A percentile compares a stretch with the other conserved stretches of the same genome.
These are phyloP conservation scores for Cairina moschata DNA, from an alignment of 2,113 vertebrate species.

Conservation along the genomic window DNA sequence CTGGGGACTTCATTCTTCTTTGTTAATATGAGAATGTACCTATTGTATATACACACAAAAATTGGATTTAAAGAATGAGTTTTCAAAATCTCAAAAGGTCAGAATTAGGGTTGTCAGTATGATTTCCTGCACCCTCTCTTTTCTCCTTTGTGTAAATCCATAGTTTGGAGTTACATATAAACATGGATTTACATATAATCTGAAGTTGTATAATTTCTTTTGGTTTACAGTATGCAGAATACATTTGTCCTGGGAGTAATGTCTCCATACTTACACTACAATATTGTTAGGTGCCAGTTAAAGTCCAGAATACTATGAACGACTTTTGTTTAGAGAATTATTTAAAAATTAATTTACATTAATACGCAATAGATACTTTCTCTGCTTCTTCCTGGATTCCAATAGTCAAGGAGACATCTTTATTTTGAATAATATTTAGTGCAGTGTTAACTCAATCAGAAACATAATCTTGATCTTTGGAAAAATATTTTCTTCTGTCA, in stretches of 20 bases:
- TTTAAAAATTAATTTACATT: not conserved
- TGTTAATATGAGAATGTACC: not conserved
- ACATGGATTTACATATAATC: not conserved
- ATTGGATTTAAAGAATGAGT: not conserved
- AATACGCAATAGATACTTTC: not conserved
- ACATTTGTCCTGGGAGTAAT: not conserved
- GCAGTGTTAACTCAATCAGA: not conserved
- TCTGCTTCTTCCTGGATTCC: not conserved
- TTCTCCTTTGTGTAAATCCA: not conserved
- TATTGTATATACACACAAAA: not conserved
- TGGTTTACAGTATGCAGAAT: not conserved
- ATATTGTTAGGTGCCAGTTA: rapidly evolving
- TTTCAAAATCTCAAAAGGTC: not conserved
- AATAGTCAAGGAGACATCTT: not conserved
- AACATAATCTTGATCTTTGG: not conserved
- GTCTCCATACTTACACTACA: not conserved
- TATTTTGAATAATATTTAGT: not conserved
- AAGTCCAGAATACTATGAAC: not conserved
- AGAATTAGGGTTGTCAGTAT: not conserved
- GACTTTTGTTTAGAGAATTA: not conserved
- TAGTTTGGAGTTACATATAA: not conserved
- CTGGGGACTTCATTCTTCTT: not conserved
- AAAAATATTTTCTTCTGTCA: not conserved
- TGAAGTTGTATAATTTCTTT: not conserved
- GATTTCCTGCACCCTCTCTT: not conserved